Evolutionary conservation across 1,140 invertebrate species (phyloP), one percentile per base, ranked within the genome.

Genomic region (Saxidomus purpurata): DNA sequence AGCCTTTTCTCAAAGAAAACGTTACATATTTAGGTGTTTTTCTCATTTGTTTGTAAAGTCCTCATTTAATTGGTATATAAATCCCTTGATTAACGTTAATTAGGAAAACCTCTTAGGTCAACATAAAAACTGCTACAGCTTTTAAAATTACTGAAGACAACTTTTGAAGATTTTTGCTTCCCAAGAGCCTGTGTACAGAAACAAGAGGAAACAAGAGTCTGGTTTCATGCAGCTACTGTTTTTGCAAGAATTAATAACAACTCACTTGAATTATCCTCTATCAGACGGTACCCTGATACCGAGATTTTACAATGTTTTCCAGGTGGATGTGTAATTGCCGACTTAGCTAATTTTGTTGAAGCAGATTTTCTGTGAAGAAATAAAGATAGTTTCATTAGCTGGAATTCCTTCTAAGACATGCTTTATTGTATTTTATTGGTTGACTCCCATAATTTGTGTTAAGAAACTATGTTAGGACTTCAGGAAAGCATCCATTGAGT

Each of bases 351-450:
- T 71, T 38, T 38, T 71, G 67, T 71, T 19, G 34, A 38, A 19
- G 34, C 67, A 38, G 67, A 38, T 71, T 71, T 71, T 71, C 67
- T 28, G 17, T 22, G 34, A 71, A 71, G 67, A 71, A 71, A 71
- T 71, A 36, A 38, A 71, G 67, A 71, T 40, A 71, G 34, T 71
- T 71, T 71, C 67, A 71, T 71, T 71, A 71, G 67, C 34, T 38
- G 34, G 17, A 71, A 71, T 71, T 36, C 67, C 67, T 38, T 38
- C 34, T 71, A 15, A 38, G 67, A 71, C 67, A 71, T 71, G 67
- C 38, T 71, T 71, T 71, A 71, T 71, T 71, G 67, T 71, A 22
- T 71, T 71, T 71, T 71, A 71, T 71, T 71, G 36, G 67, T 71
- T n/a, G 67, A 71, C 67, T 71, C 67, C 67, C 67, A 71, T 71